Evolutionary conservation across 2,888 invertebrate species (phyloP).

Genomic region (Priocnemis perturbator): DNA sequence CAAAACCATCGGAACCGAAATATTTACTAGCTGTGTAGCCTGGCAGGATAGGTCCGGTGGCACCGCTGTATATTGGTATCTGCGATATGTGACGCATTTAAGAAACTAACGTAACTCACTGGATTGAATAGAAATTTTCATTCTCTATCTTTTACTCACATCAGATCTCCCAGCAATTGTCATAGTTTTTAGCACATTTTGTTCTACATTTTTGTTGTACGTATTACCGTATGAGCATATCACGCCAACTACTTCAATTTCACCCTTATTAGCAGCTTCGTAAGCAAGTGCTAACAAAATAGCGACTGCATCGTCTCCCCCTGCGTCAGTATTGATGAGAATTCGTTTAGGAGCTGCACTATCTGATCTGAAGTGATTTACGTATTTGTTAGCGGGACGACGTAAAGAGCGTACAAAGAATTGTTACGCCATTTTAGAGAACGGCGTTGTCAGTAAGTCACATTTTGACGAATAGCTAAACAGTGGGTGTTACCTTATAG

Average conservation of each 20-base stretch:
- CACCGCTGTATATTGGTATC: constrained; percentile 77
- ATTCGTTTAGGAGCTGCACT: constrained; percentile 24
- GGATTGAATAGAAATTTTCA: no score
- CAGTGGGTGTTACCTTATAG: constrained; percentile 37
- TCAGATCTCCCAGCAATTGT: constrained; percentile 68
- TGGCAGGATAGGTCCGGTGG: constrained; percentile 64
- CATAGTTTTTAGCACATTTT: constrained; percentile 77
- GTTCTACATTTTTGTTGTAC: constrained; percentile 74
- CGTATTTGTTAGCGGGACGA: no score
- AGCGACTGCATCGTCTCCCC: constrained; percentile 76
- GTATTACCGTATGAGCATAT: constrained; percentile 79
- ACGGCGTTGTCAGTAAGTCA: no score
- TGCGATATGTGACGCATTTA: constrained; percentile 49
- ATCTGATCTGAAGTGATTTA: background rate
- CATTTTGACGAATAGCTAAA: background rate
- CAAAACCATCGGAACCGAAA: constrained; percentile 77
- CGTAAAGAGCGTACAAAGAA: background rate
- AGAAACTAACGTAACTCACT: background rate
- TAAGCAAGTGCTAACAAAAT: constrained; percentile 70
- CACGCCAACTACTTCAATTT: constrained; percentile 76
- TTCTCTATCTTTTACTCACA: constrained; percentile 59
- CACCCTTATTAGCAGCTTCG: constrained; percentile 41
- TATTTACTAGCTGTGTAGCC: constrained; percentile 55
- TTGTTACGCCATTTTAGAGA: background rate
- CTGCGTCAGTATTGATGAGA: constrained; percentile 76